Percentiles rank a stretch among this genome's conserved stretches.
These are phyloP conservation scores for Erebia palarica DNA, from an alignment of 2,888 invertebrate species.

Conservation along the genomic window DNA sequence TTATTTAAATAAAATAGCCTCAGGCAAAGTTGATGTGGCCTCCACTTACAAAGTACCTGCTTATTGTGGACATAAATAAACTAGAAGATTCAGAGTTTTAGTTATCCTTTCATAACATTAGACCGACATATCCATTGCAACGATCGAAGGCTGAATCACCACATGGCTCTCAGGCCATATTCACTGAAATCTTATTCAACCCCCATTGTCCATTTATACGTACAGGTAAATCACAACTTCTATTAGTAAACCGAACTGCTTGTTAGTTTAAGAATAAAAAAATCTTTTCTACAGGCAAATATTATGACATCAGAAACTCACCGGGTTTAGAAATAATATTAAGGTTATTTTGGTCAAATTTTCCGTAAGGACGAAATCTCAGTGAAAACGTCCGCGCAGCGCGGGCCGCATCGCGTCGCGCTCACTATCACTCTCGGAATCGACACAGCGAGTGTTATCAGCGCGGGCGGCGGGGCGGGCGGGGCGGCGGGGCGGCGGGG, in stretches of 20 bases:
- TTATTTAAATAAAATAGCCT: no score
- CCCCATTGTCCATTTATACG: background rate
- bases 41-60: no score
- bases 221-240: background rate
- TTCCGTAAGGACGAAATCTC: background rate
- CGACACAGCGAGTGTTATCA: conserved; percentile 46
- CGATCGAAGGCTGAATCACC: background rate
- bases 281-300: background rate
- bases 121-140: background rate
- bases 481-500: background rate
- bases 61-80: no score
- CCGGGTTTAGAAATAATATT: conserved; percentile 21
- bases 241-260: background rate
- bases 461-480: conserved; percentile 13
- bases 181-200: background rate
- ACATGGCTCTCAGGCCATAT: background rate
- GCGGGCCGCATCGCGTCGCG: conserved; percentile 43
- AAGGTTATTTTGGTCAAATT: conserved; percentile 19
- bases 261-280: background rate
- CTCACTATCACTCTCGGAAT: conserved; percentile 29
- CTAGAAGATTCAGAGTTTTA: no score
- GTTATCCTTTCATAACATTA: background rate
- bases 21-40: no score
- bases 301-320: conserved; percentile 20
- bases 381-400: background rate